phyloP scores from a whole-genome alignment of 2,113 vertebrate genomes.

The Equus przewalskii region DNA sequence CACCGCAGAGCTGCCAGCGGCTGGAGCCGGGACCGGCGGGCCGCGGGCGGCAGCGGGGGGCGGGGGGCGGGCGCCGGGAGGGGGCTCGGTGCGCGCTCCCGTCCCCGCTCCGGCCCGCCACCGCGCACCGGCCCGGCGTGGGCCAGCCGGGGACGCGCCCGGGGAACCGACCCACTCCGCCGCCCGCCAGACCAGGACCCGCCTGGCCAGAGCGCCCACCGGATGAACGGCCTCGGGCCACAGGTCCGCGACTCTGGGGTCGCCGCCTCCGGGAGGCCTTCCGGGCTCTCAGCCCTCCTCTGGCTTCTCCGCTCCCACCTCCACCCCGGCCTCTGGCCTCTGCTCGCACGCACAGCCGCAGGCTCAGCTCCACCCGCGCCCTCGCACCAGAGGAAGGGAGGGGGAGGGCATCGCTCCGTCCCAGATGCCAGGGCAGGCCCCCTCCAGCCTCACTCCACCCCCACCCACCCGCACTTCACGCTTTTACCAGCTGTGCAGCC shows the following conservation, averaged over 20 bases:
- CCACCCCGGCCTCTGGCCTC: neutral
- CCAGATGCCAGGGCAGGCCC: neutral
- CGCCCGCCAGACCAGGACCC: neutral
- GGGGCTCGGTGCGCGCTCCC: neutral
- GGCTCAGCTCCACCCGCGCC: neutral
- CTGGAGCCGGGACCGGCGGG: neutral
- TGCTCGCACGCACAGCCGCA: neutral
- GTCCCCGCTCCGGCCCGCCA: neutral
- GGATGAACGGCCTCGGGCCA: neutral
- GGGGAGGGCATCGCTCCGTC: neutral
- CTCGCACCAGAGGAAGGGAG: neutral
- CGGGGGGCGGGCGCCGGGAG: neutral
- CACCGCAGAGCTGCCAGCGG: neutral
- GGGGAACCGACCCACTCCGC: neutral
- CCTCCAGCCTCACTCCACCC: no score
- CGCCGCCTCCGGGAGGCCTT: slow-evolving; percentile 29
- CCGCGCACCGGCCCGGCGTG: neutral
- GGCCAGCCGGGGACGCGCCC: no score
- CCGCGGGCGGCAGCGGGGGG: accelerated
- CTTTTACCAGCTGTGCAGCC: neutral
- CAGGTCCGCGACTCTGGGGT: neutral
- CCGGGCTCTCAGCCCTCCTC: neutral
- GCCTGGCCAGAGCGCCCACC: neutral
- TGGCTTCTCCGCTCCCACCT: neutral
- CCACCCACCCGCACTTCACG: accelerated